Percentiles rank a stretch among this genome's conserved stretches.
Conservation (phyloP, 2,888 invertebrate species). For the Diaphora mendica region DNA sequence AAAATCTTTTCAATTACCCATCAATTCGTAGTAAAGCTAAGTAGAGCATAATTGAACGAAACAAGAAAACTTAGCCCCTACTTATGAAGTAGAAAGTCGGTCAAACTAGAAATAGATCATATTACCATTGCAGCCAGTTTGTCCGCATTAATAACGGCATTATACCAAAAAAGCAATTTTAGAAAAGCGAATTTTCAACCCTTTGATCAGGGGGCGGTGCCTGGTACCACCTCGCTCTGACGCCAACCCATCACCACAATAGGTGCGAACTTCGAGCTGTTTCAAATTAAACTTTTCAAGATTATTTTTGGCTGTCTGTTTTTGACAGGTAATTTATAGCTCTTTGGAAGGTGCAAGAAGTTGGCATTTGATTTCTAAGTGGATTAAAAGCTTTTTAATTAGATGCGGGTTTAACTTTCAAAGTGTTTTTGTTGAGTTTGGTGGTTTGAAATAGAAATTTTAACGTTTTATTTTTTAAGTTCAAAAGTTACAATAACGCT, state of each 20-base stretch:
- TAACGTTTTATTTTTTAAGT: background rate
- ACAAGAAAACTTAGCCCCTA: background rate
- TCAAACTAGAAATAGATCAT: slow-evolving; percentile 1
- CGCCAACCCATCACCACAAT: slow-evolving; percentile 49
- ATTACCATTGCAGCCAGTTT: slow-evolving; percentile 25
- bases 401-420: slow-evolving; percentile 13
- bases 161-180: slow-evolving; percentile 42
- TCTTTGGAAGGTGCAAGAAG: slow-evolving; percentile 34
- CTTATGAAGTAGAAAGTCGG: slow-evolving; percentile 1
- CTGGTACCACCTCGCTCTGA: slow-evolving; percentile 50
- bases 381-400: slow-evolving; percentile 21
- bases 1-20: too few species aligned
- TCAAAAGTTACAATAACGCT: background rate
- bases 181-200: slow-evolving; percentile 37
- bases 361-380: slow-evolving; percentile 4
- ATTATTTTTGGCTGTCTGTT: slow-evolving; percentile 49
- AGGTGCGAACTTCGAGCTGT: slow-evolving; percentile 61
- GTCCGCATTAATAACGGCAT: slow-evolving; percentile 21
- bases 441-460: background rate
- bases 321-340: slow-evolving; percentile 59
- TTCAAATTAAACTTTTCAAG: slow-evolving; percentile 43
- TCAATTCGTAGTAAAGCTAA: too few species aligned
- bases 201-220: slow-evolving; percentile 53
- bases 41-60: too few species aligned
- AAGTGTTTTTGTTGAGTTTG: slow-evolving; percentile 1